Base-by-base conservation (phyloP, 2,888 invertebrate species). In the Tachina grossa region DNA sequence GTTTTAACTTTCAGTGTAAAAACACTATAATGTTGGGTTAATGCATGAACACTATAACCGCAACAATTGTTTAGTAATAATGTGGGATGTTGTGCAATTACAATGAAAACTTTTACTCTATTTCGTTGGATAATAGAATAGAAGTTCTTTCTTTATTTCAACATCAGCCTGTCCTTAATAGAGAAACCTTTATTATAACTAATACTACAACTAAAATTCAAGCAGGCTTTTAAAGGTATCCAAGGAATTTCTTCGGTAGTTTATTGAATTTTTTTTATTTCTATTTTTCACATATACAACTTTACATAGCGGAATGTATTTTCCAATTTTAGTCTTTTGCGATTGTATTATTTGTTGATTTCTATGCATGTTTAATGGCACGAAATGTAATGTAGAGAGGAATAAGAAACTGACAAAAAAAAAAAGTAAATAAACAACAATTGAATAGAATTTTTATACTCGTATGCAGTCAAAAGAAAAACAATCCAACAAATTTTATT, bases 241-340 rank as follows among this genome's bases (percentile, higher is more conserved):
- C 76, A 85, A 80, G 85, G 83, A 83, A 85, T 72, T 80, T 83
- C 75, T 75, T 82, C 76, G 66, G 31, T 55, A 71, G 49, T 72
- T 14, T 10, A 9, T 39, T 69, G 45, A 31, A 31, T 75, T 63
- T 19, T n/a, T 55, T 68, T 77, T 77, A 13, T 77, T 66, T 72
- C 41, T 75, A 16, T 59, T 57, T 84, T 49, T 47, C 22, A 55
- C 61, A 61, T 76, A 63, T 39, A 47, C 69, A 47, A 63, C 41
- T 65, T 49, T 71, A 47, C 14, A 41, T 31, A 66, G 43, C 45
- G 77, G 83, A 72, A 72, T 83, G 49, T 47, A 63, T 59, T 75
- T 68, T 68, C 45, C 74, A 80, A 57, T 72, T 80, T 59, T 51
- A 74, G 10, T 74, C 43, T 53, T 63, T 78, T 69, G 1, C 13